These are phyloP conservation scores for Tachyglossus aculeatus DNA, from an alignment of 2,797 vertebrate genomes.

Conservation along the genomic window DNA sequence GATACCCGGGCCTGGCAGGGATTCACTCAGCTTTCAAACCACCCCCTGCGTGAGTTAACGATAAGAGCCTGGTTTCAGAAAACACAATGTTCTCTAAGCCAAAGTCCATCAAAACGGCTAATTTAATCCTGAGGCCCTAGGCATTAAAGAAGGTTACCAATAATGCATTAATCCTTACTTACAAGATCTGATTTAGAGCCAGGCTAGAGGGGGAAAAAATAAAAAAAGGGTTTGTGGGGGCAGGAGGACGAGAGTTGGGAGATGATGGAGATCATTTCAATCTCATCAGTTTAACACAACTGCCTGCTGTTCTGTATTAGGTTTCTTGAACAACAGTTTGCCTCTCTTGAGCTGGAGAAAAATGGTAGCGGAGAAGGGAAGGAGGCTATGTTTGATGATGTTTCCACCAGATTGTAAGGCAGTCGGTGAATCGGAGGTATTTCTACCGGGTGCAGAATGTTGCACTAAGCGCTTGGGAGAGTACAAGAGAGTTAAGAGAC, in stretches of 20 bases:
- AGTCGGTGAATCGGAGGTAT: too few species aligned
- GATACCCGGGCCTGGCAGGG: conserved; percentile 52
- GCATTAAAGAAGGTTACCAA: conserved; percentile 52
- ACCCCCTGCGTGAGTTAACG: conserved; percentile 41
- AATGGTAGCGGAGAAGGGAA: conserved; percentile 50
- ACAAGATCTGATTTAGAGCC: conserved; percentile 43
- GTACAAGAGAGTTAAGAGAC: too few species aligned
- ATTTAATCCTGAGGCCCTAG: conserved; percentile 56
- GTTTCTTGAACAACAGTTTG: conserved; percentile 24
- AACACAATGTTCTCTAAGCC: conserved; percentile 56
- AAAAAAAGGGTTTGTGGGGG: not conserved
- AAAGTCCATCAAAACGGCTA: conserved; percentile 52
- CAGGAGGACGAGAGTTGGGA: too few species aligned
- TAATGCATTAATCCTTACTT: conserved; percentile 36
- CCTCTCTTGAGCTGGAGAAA: conserved; percentile 23
- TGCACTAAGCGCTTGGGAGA: too few species aligned
- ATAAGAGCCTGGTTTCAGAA: conserved; percentile 58
- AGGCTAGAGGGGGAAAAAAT: conserved; percentile 40
- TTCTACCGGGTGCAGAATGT: too few species aligned
- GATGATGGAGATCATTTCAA: too few species aligned
- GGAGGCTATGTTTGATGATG: too few species aligned
- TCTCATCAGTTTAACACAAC: conserved; percentile 40
- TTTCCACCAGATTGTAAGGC: too few species aligned
- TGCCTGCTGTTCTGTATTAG: conserved; percentile 28
- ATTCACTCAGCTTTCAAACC: conserved; percentile 53